These are phyloP conservation scores for Megaptera novaeangliae DNA, from an alignment of 2,113 vertebrate genomes.

Conservation along the genomic window DNA sequence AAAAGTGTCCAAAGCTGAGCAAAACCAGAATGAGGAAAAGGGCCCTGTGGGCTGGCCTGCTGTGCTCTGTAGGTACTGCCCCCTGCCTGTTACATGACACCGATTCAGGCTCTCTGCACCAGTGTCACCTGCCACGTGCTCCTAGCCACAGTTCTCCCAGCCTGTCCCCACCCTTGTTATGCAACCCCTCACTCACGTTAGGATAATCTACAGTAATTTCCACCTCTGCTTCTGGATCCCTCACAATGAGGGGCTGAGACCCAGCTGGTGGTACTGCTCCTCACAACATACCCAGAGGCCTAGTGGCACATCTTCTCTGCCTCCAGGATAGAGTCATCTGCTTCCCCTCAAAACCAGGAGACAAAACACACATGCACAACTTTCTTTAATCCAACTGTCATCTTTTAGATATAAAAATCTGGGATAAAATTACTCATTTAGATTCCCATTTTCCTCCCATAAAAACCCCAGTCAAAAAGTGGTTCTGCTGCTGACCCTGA, in stretches of 20 bases:
- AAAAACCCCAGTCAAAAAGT: not conserved
- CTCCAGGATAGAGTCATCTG: slow-evolving; percentile 68
- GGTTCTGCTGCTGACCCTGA: not conserved
- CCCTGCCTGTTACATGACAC: rapidly evolving
- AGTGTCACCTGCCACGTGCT: not conserved
- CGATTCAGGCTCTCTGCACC: not conserved
- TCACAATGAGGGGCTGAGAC: slow-evolving; percentile 26
- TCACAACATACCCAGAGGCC: slow-evolving; percentile 59
- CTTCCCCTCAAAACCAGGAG: slow-evolving; percentile 59
- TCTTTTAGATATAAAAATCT: not conserved
- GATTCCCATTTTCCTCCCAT: not conserved
- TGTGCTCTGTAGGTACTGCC: not conserved
- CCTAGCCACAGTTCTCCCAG: not conserved
- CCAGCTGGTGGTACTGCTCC: slow-evolving; percentile 70
- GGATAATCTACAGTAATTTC: slow-evolving; percentile 45
- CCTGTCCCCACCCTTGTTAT: not conserved
- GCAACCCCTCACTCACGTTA: slow-evolving; percentile 51
- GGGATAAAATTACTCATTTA: not conserved
- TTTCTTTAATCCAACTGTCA: not conserved
- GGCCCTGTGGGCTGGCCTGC: rapidly evolving
- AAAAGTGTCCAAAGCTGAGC: not conserved
- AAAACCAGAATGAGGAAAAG: no score
- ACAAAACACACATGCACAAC: not conserved
- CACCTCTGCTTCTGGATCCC: slow-evolving; percentile 46
- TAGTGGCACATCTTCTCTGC: slow-evolving; percentile 64